Percentiles rank a stretch among this genome's conserved stretches.
phyloP scores from a whole-genome alignment of 53 echinoderm and acorn worm genomes.

The Paracentrotus lividus region DNA sequence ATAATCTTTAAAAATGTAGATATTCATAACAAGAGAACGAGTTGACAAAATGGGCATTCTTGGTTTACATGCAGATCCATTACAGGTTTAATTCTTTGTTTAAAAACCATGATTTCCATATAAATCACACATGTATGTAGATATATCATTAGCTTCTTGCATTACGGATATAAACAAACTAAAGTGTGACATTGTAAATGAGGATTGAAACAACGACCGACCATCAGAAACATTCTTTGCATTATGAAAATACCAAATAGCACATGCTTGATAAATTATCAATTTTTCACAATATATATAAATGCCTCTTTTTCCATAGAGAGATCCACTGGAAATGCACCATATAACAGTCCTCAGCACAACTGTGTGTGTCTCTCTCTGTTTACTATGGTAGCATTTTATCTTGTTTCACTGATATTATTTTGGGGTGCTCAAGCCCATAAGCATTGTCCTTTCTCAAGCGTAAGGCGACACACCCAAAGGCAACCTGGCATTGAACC shows the following conservation, averaged over 20 bases:
- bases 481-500: not conserved
- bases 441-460: conserved; percentile 30
- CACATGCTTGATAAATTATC: not conserved
- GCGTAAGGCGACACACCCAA: not conserved
- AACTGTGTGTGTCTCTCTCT: not conserved
- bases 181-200: not conserved
- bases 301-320: not conserved
- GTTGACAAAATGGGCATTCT: conserved; percentile 19
- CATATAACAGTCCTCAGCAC: not conserved
- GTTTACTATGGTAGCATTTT: too few species aligned
- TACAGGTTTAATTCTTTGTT: not conserved
- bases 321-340: not conserved
- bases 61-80: not conserved
- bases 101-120: not conserved
- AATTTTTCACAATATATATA: conserved; percentile 7
- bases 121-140: not conserved
- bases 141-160: not conserved
- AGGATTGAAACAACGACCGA: not conserved
- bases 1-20: too few species aligned
- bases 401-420: not conserved
- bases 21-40: not conserved
- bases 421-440: not conserved
- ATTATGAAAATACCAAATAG: conserved; percentile 17
- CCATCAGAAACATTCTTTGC: not conserved
- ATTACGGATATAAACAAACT: not conserved